phyloP scores from a whole-genome alignment of 2,113 vertebrate genomes.

The Emydocephalus ijimae region DNA sequence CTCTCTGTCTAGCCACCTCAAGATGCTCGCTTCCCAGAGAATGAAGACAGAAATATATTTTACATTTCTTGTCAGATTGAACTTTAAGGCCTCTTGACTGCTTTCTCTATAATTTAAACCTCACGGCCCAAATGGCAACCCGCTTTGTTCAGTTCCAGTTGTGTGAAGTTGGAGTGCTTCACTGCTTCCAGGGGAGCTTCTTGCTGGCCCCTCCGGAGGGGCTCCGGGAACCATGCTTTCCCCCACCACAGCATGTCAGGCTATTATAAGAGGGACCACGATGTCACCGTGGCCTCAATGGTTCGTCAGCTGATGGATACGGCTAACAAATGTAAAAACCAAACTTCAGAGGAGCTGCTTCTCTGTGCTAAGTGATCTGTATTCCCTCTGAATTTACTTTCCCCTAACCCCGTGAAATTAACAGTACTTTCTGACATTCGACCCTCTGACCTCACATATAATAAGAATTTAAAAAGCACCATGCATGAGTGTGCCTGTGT shows the following conservation, averaged over 20 bases:
- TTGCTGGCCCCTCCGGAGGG: conserved; percentile 46
- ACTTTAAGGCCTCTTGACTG: conserved; percentile 72
- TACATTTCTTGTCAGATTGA: conserved; percentile 72
- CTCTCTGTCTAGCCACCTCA: conserved; percentile 28
- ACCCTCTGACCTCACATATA: conserved; percentile 91
- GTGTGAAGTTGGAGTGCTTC: conserved; percentile 70
- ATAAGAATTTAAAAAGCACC: conserved; percentile 98
- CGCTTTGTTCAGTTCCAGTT: conserved; percentile 69
- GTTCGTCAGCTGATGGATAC: conserved; percentile 90
- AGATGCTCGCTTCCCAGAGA: conserved; percentile 58
- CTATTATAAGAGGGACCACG: conserved; percentile 77
- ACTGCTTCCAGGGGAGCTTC: conserved; percentile 58
- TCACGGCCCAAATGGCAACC: conserved; percentile 74
- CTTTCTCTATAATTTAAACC: conserved; percentile 66
- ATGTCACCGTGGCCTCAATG: conserved; percentile 85
- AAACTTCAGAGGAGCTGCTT: conserved; percentile 84
- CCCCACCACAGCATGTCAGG: conserved; percentile 73
- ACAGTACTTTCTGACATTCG: conserved; percentile 96
- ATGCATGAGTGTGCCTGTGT: conserved; percentile 96
- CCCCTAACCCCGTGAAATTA: conserved; percentile 99
- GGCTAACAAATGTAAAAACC: conserved; percentile 93
- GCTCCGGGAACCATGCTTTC: conserved; percentile 70
- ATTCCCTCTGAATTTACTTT: conserved; percentile 97
- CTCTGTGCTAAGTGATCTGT: conserved; percentile 99
- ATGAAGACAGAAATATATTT: conserved; percentile 69